Base-by-base conservation (phyloP, 2,888 invertebrate genomes). In the Drosophila nr. perissopoda region DNA sequence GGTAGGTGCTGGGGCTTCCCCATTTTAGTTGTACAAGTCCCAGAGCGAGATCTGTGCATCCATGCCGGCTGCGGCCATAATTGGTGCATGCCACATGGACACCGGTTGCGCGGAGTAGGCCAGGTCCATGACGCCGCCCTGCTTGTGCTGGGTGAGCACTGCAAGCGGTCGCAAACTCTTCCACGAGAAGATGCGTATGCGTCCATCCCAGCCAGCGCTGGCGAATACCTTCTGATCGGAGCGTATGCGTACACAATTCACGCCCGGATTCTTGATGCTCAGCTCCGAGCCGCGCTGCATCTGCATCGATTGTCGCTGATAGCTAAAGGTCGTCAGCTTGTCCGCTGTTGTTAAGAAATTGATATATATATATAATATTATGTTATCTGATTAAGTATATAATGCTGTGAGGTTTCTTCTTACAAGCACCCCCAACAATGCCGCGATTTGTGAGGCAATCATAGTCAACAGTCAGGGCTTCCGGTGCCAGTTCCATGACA, bases 21-120 rank as follows among this genome's bases (percentile, higher is more conserved):
- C 7, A 0, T 4, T 29, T 76, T 33, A 94, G 94, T 96, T 96
- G 91, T 97, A 97, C 85, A 97, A 94, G 94, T 96, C 95, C 97
- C 97, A 97, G 65, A 97, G 94, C 7, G 96, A 96, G 81, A 97
- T 95, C 88, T 95, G 95, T 78, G 96, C 96, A 92, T 97, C 97
- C 73, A 95, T 94, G 31, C 96, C 95, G 52, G 95, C 95, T 0
- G 95, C 96, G 18, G 96, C 97, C 95, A 97, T 96, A n/a, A 97
- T 94, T 67, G 95, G 95, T n/a, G 95, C 95, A 60, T 95, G 95
- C 95, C 96, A 96, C 81, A 94, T 94, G 66, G 95, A 94, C 10
- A 96, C 95, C 76, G 94, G 94, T 53, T 94, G 94, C 0, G 94
- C 93, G 4, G 97, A 96, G 93, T 96, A 97, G 51, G 94, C 95